Evolutionary conservation across 2,113 vertebrate species (phyloP).

Genomic region (Rhipidura dahli): DNA sequence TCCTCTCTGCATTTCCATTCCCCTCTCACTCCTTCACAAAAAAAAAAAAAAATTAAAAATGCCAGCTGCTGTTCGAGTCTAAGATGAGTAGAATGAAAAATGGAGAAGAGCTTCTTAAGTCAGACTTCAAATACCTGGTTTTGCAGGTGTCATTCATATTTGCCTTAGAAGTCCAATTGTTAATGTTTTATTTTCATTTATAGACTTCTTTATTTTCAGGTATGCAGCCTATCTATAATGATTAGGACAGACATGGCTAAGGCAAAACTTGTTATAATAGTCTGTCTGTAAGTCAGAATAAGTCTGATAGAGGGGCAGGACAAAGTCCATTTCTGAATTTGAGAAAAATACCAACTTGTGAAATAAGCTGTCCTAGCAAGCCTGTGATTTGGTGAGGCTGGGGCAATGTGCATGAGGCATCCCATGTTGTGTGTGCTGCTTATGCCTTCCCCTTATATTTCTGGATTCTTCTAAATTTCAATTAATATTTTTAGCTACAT

Average conservation of each 20-base stretch:
- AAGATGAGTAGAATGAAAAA: background rate
- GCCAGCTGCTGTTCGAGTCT: background rate
- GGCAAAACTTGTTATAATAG: background rate
- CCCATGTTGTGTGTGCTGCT: background rate
- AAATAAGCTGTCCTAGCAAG: too few species aligned
- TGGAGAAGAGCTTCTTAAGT: background rate
- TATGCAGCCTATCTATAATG: accelerated
- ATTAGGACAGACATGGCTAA: background rate
- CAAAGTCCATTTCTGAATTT: background rate
- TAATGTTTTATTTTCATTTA: background rate
- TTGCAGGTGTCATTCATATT: background rate
- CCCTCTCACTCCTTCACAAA: background rate
- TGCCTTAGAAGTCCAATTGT: background rate
- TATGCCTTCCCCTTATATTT: background rate
- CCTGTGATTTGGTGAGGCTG: too few species aligned
- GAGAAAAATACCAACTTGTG: background rate
- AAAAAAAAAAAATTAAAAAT: background rate
- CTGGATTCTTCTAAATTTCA: background rate
- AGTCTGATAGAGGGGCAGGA: background rate
- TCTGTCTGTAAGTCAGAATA: background rate
- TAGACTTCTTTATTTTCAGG: background rate
- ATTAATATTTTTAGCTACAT: background rate
- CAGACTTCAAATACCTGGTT: background rate
- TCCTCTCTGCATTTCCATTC: background rate
- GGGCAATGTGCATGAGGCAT: background rate